Evolutionary conservation across 2,888 invertebrate species (phyloP).

Genomic region (Bellardia bayeri): DNA sequence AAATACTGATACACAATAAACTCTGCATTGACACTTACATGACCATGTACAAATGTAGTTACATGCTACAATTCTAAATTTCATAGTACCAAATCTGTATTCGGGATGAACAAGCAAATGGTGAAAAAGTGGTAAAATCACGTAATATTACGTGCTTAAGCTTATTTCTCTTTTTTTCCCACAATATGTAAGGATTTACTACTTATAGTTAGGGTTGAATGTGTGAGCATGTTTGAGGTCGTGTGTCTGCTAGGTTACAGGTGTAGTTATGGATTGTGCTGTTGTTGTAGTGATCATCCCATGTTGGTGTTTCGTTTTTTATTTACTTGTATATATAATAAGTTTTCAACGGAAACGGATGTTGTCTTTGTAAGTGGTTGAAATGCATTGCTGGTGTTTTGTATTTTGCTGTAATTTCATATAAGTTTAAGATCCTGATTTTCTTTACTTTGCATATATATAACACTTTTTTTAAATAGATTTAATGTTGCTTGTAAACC

Average conservation of each 20-base stretch:
- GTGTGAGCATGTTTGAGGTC: conserved; percentile 1
- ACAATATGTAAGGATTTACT: conserved; percentile 33
- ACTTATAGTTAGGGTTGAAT: neutral
- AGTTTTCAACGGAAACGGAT: conserved; percentile 58
- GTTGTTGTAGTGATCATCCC: neutral
- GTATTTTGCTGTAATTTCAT: neutral
- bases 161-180: conserved; percentile 9
- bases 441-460: neutral
- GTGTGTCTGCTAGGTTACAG: neutral
- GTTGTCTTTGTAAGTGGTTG: conserved; percentile 39
- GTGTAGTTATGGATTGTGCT: neutral
- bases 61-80: neutral
- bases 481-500: conserved; percentile 6
- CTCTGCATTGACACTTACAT: neutral
- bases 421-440: neutral
- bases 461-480: neutral
- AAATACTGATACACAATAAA: neutral
- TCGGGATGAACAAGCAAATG: neutral
- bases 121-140: conserved; percentile 20
- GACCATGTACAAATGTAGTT: neutral
- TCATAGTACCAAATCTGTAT: neutral
- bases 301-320: neutral
- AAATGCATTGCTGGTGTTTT: neutral
- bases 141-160: conserved; percentile 46
- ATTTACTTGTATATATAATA: conserved; percentile 30